phyloP scores from a whole-genome alignment of 2,113 vertebrate species.

The Formicarius rufipectus region DNA sequence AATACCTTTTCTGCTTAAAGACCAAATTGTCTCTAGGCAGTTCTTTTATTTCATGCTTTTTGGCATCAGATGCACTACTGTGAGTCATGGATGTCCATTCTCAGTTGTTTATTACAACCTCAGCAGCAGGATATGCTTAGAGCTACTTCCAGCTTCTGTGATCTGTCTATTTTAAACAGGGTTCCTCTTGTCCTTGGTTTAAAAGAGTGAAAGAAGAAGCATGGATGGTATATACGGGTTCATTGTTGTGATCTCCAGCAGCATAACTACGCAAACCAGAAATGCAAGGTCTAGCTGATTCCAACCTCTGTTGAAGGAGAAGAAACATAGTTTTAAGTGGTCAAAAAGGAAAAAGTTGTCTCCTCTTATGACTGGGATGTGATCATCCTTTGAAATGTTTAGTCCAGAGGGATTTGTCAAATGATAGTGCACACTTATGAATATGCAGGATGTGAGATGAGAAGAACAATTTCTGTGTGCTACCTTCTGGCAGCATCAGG shows the following conservation, averaged over 20 bases:
- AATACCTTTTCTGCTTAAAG: too few species aligned
- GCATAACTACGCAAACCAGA: neutral
- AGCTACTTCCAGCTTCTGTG: neutral
- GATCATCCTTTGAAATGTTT: neutral
- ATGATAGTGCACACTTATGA: neutral
- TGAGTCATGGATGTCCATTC: rapidly evolving
- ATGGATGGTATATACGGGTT: too few species aligned
- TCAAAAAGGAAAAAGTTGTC: neutral
- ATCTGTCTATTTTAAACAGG: neutral
- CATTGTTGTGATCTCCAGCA: neutral
- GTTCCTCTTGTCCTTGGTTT: neutral
- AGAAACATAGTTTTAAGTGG: neutral
- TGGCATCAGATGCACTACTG: too few species aligned
- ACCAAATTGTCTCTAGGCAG: too few species aligned
- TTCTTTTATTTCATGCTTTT: too few species aligned
- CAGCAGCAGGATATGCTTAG: neutral
- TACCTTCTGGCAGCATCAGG: neutral
- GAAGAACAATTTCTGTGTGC: neutral
- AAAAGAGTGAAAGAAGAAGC: neutral
- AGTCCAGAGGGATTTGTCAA: neutral
- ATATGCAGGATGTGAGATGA: neutral
- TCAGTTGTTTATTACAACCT: neutral
- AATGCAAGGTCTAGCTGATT: neutral
- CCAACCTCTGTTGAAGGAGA: neutral
- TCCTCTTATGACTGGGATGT: neutral